These are phyloP conservation scores for Hydrotaea cyrtoneurina DNA, from an alignment of 2,888 invertebrate genomes.

Conservation along the genomic window DNA sequence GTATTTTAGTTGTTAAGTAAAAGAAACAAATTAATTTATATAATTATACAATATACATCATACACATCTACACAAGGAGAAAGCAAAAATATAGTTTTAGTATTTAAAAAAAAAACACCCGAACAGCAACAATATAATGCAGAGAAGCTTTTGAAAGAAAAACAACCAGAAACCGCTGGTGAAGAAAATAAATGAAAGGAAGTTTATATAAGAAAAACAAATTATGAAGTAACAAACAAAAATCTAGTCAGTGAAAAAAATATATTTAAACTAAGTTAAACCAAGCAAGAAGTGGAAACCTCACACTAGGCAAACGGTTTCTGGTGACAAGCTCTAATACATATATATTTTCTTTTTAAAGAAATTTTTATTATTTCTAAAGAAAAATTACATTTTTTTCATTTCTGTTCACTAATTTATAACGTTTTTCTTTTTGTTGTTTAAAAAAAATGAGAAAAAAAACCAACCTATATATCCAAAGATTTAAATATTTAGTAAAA, in stretches of 20 bases:
- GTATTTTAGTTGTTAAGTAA: conserved; percentile 57
- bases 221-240: conserved; percentile 62
- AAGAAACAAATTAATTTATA: conserved; percentile 37
- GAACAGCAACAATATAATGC: conserved; percentile 50
- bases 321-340: too few species aligned
- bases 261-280: conserved; percentile 62
- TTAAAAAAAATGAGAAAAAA: conserved; percentile 21
- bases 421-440: conserved; percentile 36
- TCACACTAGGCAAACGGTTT: conserved; percentile 14
- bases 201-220: conserved; percentile 43
- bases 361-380: conserved; percentile 27
- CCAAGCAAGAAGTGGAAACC: conserved; percentile 34
- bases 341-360: conserved; percentile 24
- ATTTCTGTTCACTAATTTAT: conserved; percentile 35
- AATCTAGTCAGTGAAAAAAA: conserved; percentile 67
- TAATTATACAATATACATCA: conserved; percentile 10
- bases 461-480: conserved; percentile 54
- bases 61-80: conserved; percentile 47
- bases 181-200: background rate
- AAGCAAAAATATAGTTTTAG: conserved; percentile 49
- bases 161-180: background rate
- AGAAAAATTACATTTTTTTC: conserved; percentile 28
- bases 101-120: too few species aligned
- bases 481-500: conserved; percentile 66
- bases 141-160: background rate